These are phyloP conservation scores for Odocoileus hemionus DNA, from an alignment of 2,113 vertebrate genomes.

Conservation along the genomic window DNA sequence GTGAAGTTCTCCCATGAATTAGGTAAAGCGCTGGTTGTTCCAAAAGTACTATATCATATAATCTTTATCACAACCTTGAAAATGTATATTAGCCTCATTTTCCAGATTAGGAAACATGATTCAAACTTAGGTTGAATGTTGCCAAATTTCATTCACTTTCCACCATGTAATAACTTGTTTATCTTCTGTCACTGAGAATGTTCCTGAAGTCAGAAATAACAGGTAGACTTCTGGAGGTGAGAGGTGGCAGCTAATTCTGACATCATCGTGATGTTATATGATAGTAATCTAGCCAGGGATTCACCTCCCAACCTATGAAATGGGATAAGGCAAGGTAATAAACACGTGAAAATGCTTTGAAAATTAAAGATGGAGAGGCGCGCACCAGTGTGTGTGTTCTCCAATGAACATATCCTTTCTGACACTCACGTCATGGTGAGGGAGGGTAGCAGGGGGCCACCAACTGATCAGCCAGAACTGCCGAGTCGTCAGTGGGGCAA, in stretches of 20 bases:
- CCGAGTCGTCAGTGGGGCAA: rapidly evolving
- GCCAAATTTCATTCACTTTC: not conserved
- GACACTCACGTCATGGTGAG: not conserved
- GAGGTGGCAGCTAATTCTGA: not conserved
- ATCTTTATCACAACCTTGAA: not conserved
- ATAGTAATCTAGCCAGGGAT: not conserved
- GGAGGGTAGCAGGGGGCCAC: too few relatives aligned
- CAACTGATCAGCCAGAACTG: rapidly evolving
- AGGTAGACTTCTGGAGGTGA: not conserved
- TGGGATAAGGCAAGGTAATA: not conserved
- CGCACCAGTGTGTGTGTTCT: not conserved
- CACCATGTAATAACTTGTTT: not conserved
- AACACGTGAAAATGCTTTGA: not conserved
- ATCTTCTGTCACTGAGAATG: not conserved
- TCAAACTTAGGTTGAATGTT: not conserved
- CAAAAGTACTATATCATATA: not conserved
- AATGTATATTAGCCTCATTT: not conserved
- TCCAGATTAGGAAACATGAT: not conserved
- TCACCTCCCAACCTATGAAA: not conserved
- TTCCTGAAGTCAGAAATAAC: not conserved
- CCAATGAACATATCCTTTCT: not conserved
- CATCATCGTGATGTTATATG: too few relatives aligned
- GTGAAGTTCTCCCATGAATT: not conserved
- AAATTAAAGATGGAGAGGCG: not conserved
- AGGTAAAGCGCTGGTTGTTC: not conserved